These are phyloP conservation scores for Todiramphus chloris DNA, from an alignment of 2,113 vertebrate genomes.

Conservation along the genomic window DNA sequence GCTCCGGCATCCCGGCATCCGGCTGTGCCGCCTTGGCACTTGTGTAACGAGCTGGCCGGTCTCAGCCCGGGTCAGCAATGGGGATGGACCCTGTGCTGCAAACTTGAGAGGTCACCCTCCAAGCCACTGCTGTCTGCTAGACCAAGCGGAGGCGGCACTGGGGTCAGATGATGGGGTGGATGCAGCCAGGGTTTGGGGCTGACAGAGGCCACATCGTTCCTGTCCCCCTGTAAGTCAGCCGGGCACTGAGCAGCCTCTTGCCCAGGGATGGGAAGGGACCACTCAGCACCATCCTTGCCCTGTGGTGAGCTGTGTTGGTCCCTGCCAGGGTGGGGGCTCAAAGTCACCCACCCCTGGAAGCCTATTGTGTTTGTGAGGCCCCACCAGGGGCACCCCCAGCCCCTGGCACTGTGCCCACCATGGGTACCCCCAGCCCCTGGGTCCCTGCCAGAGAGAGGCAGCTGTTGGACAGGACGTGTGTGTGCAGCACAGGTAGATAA, in stretches of 20 bases:
- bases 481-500: neutral
- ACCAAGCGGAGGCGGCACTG: rapidly evolving
- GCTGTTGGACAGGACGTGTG: rapidly evolving
- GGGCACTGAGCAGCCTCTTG: neutral
- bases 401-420: rapidly evolving
- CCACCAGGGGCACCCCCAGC: rapidly evolving
- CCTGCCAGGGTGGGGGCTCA: rapidly evolving
- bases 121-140: neutral
- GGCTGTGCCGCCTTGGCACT: neutral
- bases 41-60: neutral
- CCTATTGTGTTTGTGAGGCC: neutral
- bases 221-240: neutral
- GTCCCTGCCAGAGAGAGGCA: neutral
- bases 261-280: rapidly evolving
- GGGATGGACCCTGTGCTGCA: neutral
- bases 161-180: neutral
- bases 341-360: neutral
- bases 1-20: neutral
- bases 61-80: neutral
- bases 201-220: neutral
- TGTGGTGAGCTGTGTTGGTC: neutral
- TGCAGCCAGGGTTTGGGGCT: neutral
- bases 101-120: neutral
- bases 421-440: neutral
- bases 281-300: neutral